These are phyloP conservation scores for Acestrorhynchus altus DNA, from an alignment of 2,797 vertebrate genomes.

Conservation along the genomic window DNA sequence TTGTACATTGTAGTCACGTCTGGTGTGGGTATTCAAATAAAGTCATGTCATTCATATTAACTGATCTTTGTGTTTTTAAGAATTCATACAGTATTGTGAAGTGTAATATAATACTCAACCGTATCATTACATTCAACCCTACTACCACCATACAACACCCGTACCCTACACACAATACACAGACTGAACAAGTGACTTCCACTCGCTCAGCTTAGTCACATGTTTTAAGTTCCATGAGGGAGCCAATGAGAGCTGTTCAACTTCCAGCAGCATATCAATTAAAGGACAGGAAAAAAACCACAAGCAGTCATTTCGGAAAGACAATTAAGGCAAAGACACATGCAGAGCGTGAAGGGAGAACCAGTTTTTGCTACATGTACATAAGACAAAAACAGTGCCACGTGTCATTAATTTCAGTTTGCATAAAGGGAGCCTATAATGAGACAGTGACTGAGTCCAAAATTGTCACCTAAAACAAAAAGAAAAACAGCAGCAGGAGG, in stretches of 20 bases:
- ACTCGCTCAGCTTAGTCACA: slow-evolving; percentile 15
- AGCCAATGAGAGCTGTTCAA: not conserved
- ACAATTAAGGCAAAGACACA: slow-evolving; percentile 29
- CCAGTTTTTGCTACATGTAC: not conserved
- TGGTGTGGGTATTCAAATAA: no score
- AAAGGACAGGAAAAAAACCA: not conserved
- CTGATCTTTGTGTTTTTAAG: no score
- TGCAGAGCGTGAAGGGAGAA: slow-evolving; percentile 17
- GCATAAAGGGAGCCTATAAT: slow-evolving; percentile 40
- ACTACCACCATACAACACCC: not conserved
- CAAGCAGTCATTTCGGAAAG: slow-evolving; percentile 45
- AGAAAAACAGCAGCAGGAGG: slow-evolving; percentile 22
- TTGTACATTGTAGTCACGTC: no score
- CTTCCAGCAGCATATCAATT: slow-evolving; percentile 24
- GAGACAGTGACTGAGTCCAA: slow-evolving; percentile 8
- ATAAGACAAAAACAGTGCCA: slow-evolving; percentile 28
- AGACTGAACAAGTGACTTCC: slow-evolving; percentile 7
- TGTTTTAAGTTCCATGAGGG: not conserved
- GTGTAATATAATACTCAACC: no score
- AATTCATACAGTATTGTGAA: no score
- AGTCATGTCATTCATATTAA: no score
- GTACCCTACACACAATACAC: not conserved
- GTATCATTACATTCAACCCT: no score
- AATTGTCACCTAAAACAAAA: slow-evolving; percentile 2
- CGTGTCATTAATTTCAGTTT: slow-evolving; percentile 13